Evolutionary conservation across 2,113 vertebrate genomes (phyloP).

Genomic region (Caracal caracal): DNA sequence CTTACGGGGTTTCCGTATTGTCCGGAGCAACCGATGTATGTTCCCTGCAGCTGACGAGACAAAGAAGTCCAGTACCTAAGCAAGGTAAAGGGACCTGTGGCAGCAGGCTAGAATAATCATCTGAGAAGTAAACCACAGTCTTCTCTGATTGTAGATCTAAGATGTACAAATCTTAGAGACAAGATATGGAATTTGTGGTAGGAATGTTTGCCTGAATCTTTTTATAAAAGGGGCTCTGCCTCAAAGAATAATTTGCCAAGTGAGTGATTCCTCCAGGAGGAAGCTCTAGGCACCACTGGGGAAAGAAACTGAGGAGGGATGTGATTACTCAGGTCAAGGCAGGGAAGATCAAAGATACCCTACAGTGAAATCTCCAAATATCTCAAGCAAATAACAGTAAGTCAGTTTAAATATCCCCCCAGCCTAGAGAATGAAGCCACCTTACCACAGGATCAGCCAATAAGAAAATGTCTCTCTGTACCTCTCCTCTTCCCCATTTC

Average conservation of each 20-base stretch:
- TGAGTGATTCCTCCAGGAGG: not conserved
- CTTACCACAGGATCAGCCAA: not conserved
- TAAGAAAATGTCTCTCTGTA: not conserved
- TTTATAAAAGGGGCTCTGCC: not conserved
- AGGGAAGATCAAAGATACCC: not conserved
- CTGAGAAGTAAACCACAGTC: not conserved
- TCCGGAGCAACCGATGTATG: not conserved
- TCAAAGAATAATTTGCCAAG: not conserved
- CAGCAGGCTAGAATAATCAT: not conserved
- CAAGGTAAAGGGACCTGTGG: not conserved
- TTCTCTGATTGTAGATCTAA: not conserved
- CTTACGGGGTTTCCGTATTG: not conserved
- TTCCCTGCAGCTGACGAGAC: not conserved
- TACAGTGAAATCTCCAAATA: not conserved
- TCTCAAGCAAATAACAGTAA: not conserved
- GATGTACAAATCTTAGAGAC: not conserved
- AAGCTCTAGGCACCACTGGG: no score
- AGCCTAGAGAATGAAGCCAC: not conserved
- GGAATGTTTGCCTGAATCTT: not conserved
- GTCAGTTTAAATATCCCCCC: not conserved
- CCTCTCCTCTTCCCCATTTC: not conserved
- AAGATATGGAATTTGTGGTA: not conserved
- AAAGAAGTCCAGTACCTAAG: not conserved
- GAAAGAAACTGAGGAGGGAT: not conserved
- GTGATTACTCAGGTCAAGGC: not conserved